Percentiles rank a stretch among this genome's conserved stretches.
phyloP scores from a whole-genome alignment of 1,140 invertebrate genomes.

The Frieseomelitta varia region DNA sequence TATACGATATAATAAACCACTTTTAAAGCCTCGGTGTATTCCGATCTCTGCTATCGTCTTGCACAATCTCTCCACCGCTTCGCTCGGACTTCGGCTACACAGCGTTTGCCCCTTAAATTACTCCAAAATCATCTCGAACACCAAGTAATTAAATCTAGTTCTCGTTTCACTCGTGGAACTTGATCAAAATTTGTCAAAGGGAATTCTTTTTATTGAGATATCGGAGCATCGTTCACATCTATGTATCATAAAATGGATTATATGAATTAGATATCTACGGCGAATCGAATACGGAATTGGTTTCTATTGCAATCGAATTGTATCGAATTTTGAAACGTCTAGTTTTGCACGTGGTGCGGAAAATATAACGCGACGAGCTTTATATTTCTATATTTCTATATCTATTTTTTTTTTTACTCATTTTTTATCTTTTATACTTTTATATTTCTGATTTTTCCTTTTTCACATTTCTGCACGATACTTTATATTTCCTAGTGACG shows the following conservation, averaged over 20 bases:
- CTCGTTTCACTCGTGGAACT: neutral
- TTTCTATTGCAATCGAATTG: too few relatives aligned
- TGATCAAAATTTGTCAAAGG: neutral
- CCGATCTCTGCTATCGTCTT: neutral
- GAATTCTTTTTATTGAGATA: neutral
- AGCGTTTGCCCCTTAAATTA: neutral
- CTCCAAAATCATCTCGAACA: neutral
- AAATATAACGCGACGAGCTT: neutral
- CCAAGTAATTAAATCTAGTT: neutral
- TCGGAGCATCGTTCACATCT: too few relatives aligned
- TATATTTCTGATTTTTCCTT: neutral
- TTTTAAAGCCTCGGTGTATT: neutral
- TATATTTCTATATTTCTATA: neutral
- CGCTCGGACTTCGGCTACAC: neutral
- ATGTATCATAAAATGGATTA: too few relatives aligned
- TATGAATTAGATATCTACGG: too few relatives aligned
- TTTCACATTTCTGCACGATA: too few relatives aligned
- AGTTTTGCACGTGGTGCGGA: neutral
- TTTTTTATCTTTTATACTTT: neutral
- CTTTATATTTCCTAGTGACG: neutral
- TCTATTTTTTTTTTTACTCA: too few relatives aligned
- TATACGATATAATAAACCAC: conserved; percentile 31
- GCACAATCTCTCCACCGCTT: neutral
- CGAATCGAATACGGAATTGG: too few relatives aligned
- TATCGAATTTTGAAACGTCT: neutral